These are phyloP conservation scores for Entomobrya multifasciata DNA, from an alignment of 2,888 invertebrate species.

Conservation along the genomic window DNA sequence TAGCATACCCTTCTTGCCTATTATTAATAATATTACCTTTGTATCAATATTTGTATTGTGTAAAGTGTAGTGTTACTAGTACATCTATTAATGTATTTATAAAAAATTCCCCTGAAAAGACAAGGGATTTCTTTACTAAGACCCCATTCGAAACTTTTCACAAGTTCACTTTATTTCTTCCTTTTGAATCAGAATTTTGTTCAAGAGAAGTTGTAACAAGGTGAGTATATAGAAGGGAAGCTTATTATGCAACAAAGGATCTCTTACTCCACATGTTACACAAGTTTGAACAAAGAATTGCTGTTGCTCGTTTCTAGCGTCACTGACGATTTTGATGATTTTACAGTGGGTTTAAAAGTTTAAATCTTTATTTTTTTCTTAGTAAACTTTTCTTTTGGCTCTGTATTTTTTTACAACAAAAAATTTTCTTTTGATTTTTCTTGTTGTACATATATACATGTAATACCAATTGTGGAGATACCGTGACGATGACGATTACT, in stretches of 20 bases:
- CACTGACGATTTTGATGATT: slow-evolving; percentile 32
- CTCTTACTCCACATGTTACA: neutral
- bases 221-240: slow-evolving; percentile 44
- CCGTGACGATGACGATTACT: slow-evolving; percentile 33
- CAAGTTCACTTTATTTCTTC: neutral
- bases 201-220: neutral
- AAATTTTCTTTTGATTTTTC: slow-evolving; percentile 59
- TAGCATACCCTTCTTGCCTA: no score
- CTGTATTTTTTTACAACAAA: slow-evolving; percentile 23
- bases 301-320: neutral
- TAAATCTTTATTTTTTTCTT: slow-evolving; percentile 53
- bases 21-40: no score
- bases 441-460: slow-evolving; percentile 16
- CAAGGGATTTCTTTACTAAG: no score
- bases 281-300: slow-evolving; percentile 22
- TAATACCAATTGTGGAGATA: neutral
- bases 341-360: slow-evolving; percentile 60
- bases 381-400: slow-evolving; percentile 24
- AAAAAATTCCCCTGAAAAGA: no score
- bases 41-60: no score
- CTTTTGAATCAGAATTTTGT: neutral
- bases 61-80: no score
- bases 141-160: slow-evolving; percentile 15
- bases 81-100: no score
- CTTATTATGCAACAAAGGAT: slow-evolving; percentile 35